Conservation (phyloP, 1,140 invertebrate species). For the Phymastichus coffea region DNA sequence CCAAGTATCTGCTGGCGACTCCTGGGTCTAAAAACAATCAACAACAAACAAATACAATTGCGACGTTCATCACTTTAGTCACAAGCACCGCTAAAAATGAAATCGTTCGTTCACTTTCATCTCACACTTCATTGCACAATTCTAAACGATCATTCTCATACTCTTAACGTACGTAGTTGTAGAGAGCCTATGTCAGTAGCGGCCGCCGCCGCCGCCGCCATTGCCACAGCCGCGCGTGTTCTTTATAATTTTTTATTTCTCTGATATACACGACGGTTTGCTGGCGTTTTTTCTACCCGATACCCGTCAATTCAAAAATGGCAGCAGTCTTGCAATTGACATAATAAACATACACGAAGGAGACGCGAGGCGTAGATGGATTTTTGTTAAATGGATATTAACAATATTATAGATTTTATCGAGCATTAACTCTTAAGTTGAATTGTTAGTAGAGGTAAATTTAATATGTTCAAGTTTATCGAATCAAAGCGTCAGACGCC, state of each 20-base stretch:
- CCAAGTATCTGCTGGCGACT: conserved; percentile 59
- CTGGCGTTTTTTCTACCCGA: too few relatives aligned
- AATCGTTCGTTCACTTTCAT: conserved; percentile 8
- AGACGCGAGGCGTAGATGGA: too few relatives aligned
- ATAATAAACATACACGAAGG: too few relatives aligned
- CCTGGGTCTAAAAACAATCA: conserved; percentile 60
- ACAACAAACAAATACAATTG: too few relatives aligned
- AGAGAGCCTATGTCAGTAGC: background rate
- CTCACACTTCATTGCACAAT: conserved; percentile 48
- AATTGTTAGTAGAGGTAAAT: conserved; percentile 24
- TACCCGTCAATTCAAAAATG: too few relatives aligned
- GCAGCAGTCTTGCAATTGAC: too few relatives aligned
- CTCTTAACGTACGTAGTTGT: too few relatives aligned
- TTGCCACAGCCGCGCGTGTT: background rate
- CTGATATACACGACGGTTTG: too few relatives aligned
- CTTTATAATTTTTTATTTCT: too few relatives aligned
- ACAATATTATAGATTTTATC: conserved; percentile 24
- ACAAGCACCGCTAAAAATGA: too few relatives aligned
- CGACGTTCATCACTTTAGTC: too few relatives aligned
- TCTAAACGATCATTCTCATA: conserved; percentile 47
- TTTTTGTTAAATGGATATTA: conserved; percentile 9
- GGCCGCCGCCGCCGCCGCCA: background rate
- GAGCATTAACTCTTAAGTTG: conserved; percentile 20
- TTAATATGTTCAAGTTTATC: conserved; percentile 15
- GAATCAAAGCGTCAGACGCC: conserved; percentile 26